Evolutionary conservation across 2,888 invertebrate species (phyloP).

Genomic region (Ichneumoninae sp.): DNA sequence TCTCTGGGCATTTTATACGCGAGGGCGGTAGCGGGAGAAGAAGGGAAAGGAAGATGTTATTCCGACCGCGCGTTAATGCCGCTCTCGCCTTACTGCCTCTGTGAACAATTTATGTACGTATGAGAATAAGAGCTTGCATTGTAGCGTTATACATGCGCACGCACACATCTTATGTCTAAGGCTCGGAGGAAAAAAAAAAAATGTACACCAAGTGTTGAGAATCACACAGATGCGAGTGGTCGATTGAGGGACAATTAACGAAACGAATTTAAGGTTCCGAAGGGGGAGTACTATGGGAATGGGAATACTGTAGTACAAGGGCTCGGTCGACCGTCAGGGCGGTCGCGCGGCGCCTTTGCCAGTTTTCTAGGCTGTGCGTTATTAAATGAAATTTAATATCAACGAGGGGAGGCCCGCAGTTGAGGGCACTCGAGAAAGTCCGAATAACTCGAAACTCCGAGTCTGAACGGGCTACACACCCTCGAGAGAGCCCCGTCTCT

Average conservation of each 20-base stretch:
- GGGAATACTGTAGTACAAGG: conserved; percentile 15
- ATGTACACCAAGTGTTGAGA: not conserved
- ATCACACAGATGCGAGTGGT: conserved; percentile 10
- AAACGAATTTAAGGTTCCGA: not conserved
- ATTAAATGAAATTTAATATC: conserved; percentile 76
- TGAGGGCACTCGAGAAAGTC: conserved; percentile 14
- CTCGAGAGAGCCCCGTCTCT: no score
- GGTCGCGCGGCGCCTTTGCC: conserved; percentile 61
- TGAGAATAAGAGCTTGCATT: not conserved
- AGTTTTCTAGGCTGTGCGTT: conserved; percentile 60
- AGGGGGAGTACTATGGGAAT: conserved; percentile 24
- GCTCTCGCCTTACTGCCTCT: not conserved
- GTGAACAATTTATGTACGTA: conserved; percentile 24
- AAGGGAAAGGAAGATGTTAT: conserved; percentile 47
- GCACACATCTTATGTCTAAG: not conserved
- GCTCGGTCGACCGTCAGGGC: conserved; percentile 32
- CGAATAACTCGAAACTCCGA: conserved; percentile 30
- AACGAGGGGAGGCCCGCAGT: conserved; percentile 31
- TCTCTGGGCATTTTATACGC: conserved; percentile 27
- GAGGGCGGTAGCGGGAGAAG: conserved; percentile 9
- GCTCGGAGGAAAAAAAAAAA: not conserved
- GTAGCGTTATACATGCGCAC: conserved; percentile 1
- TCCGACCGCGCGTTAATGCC: conserved; percentile 5
- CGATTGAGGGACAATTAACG: conserved; percentile 17
- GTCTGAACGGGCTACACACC: not conserved